Conservation (phyloP, 2,113 vertebrate genomes). For the Malurus cyaneus region DNA sequence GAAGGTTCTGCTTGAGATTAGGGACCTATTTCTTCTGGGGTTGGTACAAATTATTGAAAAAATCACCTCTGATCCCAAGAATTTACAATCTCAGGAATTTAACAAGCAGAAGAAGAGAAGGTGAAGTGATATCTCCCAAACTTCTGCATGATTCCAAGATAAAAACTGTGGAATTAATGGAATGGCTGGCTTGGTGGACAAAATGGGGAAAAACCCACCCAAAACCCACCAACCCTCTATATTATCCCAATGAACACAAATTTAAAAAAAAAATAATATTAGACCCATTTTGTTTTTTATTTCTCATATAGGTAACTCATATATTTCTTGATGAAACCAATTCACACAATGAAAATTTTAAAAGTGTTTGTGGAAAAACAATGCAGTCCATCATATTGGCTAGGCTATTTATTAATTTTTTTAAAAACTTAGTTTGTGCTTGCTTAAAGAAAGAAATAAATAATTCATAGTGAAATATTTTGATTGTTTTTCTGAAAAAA, state of each 20-base stretch:
- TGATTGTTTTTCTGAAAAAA: background rate
- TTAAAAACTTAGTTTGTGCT: background rate
- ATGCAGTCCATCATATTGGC: rapidly evolving
- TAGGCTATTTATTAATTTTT: background rate
- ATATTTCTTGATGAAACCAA: background rate
- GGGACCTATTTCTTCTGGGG: background rate
- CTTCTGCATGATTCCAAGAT: background rate
- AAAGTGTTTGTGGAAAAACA: rapidly evolving
- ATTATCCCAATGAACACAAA: rapidly evolving
- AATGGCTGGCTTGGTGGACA: background rate
- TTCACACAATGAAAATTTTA: background rate
- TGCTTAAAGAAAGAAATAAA: background rate
- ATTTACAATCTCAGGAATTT: background rate
- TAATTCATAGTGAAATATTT: background rate
- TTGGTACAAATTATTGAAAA: background rate
- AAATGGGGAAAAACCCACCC: background rate
- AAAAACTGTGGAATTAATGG: background rate
- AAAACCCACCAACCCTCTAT: rapidly evolving
- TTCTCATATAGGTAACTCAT: background rate
- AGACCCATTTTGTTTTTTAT: background rate
- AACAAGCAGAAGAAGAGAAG: background rate
- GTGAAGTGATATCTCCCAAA: background rate
- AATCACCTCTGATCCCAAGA: background rate
- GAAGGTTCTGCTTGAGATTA: background rate
- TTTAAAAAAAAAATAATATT: background rate